Evolutionary conservation across 2,797 vertebrate species (phyloP).

Genomic region (Poeciliopsis turneri): DNA sequence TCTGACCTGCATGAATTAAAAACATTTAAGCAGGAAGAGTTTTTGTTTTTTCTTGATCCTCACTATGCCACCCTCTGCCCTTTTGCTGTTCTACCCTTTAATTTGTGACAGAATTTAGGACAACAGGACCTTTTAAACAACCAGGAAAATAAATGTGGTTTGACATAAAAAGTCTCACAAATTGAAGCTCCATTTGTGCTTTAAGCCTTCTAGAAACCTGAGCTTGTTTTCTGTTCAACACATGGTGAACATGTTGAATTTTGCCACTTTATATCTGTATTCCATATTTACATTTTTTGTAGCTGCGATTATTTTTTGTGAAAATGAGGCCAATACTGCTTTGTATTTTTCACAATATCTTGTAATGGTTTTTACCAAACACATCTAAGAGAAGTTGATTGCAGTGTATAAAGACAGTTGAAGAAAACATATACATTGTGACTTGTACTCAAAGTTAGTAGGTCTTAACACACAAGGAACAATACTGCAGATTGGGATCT

Average conservation of each 20-base stretch:
- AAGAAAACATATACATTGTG: neutral
- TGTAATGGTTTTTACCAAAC: too few species aligned
- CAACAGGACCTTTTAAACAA: constrained; percentile 64
- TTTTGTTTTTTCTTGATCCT: constrained; percentile 45
- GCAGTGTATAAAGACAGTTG: too few species aligned
- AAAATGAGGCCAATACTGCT: neutral
- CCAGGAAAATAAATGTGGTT: constrained; percentile 64
- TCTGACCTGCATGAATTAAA: constrained; percentile 80
- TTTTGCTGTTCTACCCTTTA: constrained; percentile 45
- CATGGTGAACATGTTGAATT: constrained; percentile 8
- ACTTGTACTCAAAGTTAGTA: constrained; percentile 34
- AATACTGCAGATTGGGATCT: neutral
- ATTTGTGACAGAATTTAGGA: constrained; percentile 54
- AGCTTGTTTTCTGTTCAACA: constrained; percentile 21
- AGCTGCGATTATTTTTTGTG: neutral
- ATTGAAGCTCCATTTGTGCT: constrained; percentile 56
- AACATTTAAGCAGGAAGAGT: constrained; percentile 68
- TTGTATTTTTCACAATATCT: neutral
- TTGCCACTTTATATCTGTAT: constrained; percentile 7
- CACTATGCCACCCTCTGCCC: constrained; percentile 28
- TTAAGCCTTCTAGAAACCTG: constrained; percentile 41
- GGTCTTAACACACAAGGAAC: neutral
- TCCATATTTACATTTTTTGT: neutral
- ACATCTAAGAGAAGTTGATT: too few species aligned
- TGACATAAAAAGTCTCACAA: constrained; percentile 75